phyloP scores from a whole-genome alignment of 64 coral and sea anemone species.

The Montipora sp. region DNA sequence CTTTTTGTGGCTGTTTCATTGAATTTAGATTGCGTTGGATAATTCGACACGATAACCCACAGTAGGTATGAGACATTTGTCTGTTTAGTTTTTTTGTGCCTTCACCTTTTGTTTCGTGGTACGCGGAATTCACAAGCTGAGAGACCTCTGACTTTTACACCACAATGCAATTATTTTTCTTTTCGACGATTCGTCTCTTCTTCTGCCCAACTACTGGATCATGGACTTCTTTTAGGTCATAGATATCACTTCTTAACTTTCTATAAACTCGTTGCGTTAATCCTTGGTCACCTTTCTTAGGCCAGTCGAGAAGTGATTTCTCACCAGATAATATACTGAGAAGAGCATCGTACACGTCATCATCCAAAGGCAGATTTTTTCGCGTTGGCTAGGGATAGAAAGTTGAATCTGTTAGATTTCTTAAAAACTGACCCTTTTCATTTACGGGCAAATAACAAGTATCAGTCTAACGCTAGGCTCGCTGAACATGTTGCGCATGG shows the following conservation, averaged over 20 bases:
- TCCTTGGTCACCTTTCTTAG: background rate
- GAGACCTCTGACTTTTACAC: background rate
- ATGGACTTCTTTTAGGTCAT: background rate
- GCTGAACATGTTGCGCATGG: background rate
- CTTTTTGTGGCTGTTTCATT: background rate
- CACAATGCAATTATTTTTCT: background rate
- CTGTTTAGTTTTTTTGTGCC: background rate
- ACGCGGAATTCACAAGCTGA: background rate
- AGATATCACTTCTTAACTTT: background rate
- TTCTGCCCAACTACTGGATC: background rate
- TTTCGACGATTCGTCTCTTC: constrained; percentile 2
- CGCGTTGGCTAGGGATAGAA: background rate
- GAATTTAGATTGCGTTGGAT: constrained; percentile 1
- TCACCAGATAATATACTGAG: background rate
- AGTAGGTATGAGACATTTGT: background rate
- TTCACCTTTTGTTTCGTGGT: background rate
- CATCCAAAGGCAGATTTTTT: background rate
- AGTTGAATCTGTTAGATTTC: background rate
- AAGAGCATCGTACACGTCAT: background rate
- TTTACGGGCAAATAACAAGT: too few species aligned
- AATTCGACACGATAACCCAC: background rate
- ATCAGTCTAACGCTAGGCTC: background rate
- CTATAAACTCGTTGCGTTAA: background rate
- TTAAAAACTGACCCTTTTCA: too few species aligned
- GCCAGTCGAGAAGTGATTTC: background rate